Evolutionary conservation across 2,113 vertebrate genomes (phyloP).

Genomic region (Varanus komodoensis): DNA sequence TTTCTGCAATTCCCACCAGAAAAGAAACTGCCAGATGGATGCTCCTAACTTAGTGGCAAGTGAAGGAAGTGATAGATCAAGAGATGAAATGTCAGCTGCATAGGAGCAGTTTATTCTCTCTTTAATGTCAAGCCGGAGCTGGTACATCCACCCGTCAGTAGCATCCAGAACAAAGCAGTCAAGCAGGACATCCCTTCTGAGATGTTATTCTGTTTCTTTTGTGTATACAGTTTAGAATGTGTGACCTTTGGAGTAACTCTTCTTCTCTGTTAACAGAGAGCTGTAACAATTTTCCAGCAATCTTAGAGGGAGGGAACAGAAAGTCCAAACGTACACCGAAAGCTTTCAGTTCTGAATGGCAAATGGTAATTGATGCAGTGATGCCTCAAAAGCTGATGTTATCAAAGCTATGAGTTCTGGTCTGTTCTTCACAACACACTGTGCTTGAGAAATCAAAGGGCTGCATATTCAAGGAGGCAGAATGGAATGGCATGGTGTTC

Average conservation of each 20-base stretch:
- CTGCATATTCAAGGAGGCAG: neutral
- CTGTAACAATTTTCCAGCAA: neutral
- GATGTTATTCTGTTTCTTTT: neutral
- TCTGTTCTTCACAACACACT: neutral
- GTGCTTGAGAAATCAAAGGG: slow-evolving; percentile 19
- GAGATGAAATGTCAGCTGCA: neutral
- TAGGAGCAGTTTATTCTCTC: neutral
- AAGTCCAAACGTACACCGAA: neutral
- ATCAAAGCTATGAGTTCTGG: neutral
- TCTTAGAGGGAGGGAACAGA: neutral
- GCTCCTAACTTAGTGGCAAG: neutral
- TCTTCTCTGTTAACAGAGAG: neutral
- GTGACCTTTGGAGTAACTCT: neutral
- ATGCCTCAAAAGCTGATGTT: neutral
- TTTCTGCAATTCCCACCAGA: slow-evolving; percentile 31
- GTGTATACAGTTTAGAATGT: accelerated
- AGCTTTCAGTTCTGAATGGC: neutral
- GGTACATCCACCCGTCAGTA: neutral
- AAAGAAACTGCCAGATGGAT: slow-evolving; percentile 38
- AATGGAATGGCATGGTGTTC: accelerated
- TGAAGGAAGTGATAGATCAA: slow-evolving; percentile 5
- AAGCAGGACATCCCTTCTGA: neutral
- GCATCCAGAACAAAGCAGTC: neutral
- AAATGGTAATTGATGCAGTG: neutral
- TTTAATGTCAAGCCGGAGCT: neutral